phyloP scores from a whole-genome alignment of 2,888 invertebrate species.

The Thereva nobilitata region DNA sequence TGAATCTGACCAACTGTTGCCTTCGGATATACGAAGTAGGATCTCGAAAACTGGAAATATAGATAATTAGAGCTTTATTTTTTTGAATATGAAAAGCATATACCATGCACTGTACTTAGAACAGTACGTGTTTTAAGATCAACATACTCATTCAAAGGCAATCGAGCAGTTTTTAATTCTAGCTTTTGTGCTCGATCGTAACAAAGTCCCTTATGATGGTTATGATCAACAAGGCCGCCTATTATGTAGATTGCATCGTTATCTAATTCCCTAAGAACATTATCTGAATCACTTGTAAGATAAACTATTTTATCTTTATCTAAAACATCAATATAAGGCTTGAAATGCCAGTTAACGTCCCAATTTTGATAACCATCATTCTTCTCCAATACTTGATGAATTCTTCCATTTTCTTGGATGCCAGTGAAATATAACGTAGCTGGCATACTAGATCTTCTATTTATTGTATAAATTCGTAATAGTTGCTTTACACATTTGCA shows the following conservation, averaged over 20 bases:
- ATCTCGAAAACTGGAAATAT: constrained; percentile 79
- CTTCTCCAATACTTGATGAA: constrained; percentile 73
- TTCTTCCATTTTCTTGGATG: constrained; percentile 68
- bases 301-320: constrained; percentile 81
- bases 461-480: constrained; percentile 86
- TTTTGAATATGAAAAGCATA: constrained; percentile 37
- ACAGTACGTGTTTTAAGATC: constrained; percentile 92
- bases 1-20: constrained; percentile 77
- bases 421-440: constrained; percentile 82
- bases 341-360: constrained; percentile 80
- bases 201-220: constrained; percentile 91
- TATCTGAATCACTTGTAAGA: constrained; percentile 91
- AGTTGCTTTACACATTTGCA: constrained; percentile 89
- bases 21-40: constrained; percentile 74
- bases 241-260: constrained; percentile 86
- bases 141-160: constrained; percentile 88
- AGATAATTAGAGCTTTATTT: constrained; percentile 23
- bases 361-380: constrained; percentile 90
- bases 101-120: constrained; percentile 94
- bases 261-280: constrained; percentile 74
- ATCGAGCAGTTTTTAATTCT: constrained; percentile 77
- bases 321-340: constrained; percentile 72
- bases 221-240: constrained; percentile 97
- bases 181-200: constrained; percentile 77
- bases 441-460: constrained; percentile 79